A percentile compares a stretch with the other conserved stretches of the same genome.
Conservation (phyloP, 1,140 invertebrate genomes). For the Zaprionus ghesquierei region DNA sequence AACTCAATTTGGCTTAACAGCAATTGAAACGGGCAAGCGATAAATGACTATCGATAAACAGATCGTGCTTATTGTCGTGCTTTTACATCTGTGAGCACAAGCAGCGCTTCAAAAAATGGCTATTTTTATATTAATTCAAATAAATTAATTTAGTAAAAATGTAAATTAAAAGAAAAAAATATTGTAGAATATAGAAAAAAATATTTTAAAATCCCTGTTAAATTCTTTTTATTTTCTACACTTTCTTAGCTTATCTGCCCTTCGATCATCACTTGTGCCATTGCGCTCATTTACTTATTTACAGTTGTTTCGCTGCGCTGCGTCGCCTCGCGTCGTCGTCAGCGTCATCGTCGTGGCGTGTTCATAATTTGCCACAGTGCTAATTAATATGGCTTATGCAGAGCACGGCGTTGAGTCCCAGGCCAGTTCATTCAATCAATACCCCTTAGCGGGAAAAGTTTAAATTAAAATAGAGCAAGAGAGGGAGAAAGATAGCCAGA, state of each 20-base stretch:
- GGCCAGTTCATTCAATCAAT: neutral
- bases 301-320: constrained; percentile 13
- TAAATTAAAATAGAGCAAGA: constrained; percentile 42
- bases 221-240: neutral
- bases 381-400: constrained; percentile 61
- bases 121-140: no score
- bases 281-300: neutral
- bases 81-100: no score
- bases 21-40: no score
- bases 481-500: neutral
- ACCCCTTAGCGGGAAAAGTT: constrained; percentile 49
- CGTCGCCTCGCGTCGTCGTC: no score
- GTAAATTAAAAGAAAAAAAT: no score
- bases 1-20: no score
- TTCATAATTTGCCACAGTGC: constrained; percentile 48
- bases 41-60: no score
- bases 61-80: no score
- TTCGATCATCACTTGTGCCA: neutral
- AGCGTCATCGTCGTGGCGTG: neutral
- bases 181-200: no score
- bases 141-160: no score
- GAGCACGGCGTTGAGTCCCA: neutral
- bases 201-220: no score
- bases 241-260: neutral
- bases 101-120: no score